Evolutionary conservation across 2,797 vertebrate genomes (phyloP).

Genomic region (Falco columbarius): DNA sequence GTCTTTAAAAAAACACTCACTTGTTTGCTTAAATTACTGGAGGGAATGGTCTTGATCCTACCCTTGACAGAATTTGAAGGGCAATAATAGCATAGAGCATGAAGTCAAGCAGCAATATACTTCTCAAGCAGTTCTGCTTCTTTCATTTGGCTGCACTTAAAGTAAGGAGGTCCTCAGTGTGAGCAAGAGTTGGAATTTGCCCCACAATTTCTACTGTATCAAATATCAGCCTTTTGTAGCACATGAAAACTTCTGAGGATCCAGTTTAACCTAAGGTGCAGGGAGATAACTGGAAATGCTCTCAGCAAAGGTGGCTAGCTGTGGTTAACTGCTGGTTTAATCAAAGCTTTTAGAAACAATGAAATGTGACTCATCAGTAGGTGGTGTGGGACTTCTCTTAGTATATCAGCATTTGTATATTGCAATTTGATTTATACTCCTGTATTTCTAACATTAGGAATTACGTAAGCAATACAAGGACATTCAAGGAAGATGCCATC

Average conservation of each 20-base stretch:
- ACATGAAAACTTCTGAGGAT: not conserved
- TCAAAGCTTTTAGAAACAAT: not conserved
- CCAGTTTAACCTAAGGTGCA: not conserved
- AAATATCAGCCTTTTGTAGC: not conserved
- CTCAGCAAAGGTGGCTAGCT: not conserved
- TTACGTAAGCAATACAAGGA: not conserved
- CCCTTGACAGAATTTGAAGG: not conserved
- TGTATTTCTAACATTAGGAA: not conserved
- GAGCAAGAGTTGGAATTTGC: not conserved
- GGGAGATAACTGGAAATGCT: not conserved
- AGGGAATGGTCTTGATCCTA: not conserved
- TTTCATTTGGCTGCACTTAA: not conserved
- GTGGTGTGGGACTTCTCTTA: not conserved
- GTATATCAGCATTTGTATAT: not conserved
- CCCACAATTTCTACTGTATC: not conserved
- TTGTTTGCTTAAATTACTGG: conserved; percentile 24
- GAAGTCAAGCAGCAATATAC: not conserved
- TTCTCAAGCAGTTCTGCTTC: not conserved
- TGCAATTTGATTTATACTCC: not conserved
- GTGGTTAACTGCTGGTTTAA: not conserved
- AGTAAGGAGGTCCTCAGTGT: not conserved
- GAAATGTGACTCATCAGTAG: not conserved
- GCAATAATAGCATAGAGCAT: not conserved
- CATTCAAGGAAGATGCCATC: not conserved
- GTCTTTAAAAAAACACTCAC: conserved; percentile 11